These are phyloP conservation scores for Valencia hispanica DNA, from an alignment of 2,797 vertebrate species.

Conservation along the genomic window DNA sequence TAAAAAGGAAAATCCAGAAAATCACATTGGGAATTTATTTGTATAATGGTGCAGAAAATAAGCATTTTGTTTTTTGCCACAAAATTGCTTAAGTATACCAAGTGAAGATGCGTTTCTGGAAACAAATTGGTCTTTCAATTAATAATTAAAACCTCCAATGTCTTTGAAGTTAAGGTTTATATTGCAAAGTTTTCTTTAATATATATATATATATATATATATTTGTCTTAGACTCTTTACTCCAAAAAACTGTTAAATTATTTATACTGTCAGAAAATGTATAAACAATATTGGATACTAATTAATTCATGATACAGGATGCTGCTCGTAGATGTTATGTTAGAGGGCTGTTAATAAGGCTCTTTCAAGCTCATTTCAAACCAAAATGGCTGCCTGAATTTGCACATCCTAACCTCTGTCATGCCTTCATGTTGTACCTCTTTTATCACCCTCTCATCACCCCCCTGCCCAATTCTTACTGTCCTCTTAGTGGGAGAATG, in stretches of 20 bases:
- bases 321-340: conserved; percentile 36
- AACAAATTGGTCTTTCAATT: background rate
- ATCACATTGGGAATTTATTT: no score
- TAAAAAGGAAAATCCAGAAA: no score
- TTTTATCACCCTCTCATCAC: conserved; percentile 17
- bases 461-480: conserved; percentile 19
- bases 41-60: no score
- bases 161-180: background rate
- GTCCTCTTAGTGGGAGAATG: conserved; percentile 55
- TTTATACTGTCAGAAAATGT: background rate
- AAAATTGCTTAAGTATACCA: background rate
- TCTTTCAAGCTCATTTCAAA: conserved; percentile 59
- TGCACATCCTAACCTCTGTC: conserved; percentile 76
- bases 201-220: no score
- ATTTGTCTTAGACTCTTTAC: background rate
- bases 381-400: conserved; percentile 77
- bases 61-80: background rate
- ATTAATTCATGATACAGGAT: conserved; percentile 5
- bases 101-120: background rate
- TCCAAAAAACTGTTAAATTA: background rate
- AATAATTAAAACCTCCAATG: background rate
- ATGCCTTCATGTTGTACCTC: conserved; percentile 51
- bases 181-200: background rate
- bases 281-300: conserved; percentile 31
- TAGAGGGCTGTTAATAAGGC: conserved; percentile 72